phyloP scores from a whole-genome alignment of 2,113 vertebrate species.

The Falcunculus frontatus region DNA sequence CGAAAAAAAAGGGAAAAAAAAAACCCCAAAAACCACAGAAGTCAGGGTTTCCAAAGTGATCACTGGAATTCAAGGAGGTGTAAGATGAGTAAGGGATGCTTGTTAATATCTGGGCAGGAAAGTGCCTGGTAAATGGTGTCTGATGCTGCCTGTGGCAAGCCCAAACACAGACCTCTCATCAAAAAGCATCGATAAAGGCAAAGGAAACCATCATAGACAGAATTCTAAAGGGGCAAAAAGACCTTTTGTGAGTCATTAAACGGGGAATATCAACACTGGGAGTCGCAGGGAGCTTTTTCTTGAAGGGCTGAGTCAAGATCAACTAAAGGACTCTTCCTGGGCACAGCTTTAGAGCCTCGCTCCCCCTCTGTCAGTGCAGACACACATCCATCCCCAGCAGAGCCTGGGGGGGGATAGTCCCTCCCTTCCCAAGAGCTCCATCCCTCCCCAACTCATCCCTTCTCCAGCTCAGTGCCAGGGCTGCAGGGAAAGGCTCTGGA shows the following conservation, averaged over 20 bases:
- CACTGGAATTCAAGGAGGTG: neutral
- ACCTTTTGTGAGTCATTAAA: neutral
- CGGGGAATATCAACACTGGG: neutral
- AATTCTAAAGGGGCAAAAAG: neutral
- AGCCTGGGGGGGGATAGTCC: neutral
- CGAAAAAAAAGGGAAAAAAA: too few relatives aligned
- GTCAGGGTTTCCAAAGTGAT: neutral
- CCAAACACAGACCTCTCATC: neutral
- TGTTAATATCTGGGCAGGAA: neutral
- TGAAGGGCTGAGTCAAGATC: neutral
- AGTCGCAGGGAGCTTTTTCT: neutral
- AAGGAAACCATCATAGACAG: neutral
- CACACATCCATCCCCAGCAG: neutral
- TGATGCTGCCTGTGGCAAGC: neutral
- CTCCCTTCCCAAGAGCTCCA: neutral
- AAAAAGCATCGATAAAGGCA: neutral
- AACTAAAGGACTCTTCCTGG: neutral
- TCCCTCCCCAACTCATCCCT: neutral
- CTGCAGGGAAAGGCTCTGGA: neutral
- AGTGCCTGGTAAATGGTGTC: neutral
- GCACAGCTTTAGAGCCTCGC: neutral
- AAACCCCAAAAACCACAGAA: neutral
- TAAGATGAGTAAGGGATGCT: neutral
- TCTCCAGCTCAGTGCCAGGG: too few relatives aligned
- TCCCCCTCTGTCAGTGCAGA: neutral